Evolutionary conservation across 1,140 invertebrate genomes (phyloP).

Genomic region (Drosophila pseudoobscura): DNA sequence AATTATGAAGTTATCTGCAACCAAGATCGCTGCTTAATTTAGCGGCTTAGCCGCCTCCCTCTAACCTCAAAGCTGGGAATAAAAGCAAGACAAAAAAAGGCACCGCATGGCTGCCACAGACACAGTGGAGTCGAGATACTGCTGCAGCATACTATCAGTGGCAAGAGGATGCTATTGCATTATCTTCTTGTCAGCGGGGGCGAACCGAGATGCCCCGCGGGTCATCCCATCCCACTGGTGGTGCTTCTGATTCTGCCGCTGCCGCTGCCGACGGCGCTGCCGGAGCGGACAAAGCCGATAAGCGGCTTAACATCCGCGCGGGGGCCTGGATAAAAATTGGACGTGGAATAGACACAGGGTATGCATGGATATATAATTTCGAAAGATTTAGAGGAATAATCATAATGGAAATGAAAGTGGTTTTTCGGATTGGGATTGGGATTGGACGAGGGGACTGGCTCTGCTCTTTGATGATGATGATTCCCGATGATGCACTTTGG

Average conservation of each 20-base stretch:
- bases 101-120: too few species aligned
- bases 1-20: too few species aligned
- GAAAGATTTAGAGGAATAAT: slow-evolving; percentile 42
- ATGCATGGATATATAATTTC: slow-evolving; percentile 38
- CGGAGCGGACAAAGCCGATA: slow-evolving; percentile 65
- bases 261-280: not conserved
- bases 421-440: slow-evolving; percentile 21
- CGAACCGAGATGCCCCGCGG: slow-evolving; percentile 29
- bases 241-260: too few species aligned
- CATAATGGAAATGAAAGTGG: slow-evolving; percentile 44
- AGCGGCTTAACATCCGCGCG: slow-evolving; percentile 58
- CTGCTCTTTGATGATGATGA: slow-evolving; percentile 15
- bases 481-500: slow-evolving; percentile 30
- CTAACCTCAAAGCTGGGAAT: too few species aligned
- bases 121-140: too few species aligned
- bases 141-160: too few species aligned
- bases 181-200: slow-evolving; percentile 35
- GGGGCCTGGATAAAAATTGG: slow-evolving; percentile 13
- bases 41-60: too few species aligned
- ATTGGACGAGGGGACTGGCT: slow-evolving; percentile 4
- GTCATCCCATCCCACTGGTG: slow-evolving; percentile 15
- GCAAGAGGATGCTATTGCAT: slow-evolving; percentile 1
- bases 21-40: too few species aligned
- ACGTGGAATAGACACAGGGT: slow-evolving; percentile 15
- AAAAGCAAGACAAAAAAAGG: too few species aligned